A percentile compares a stretch with the other conserved stretches of the same genome.
phyloP scores from a whole-genome alignment of 2,113 vertebrate genomes.

The Proterorhinus semilunaris region DNA sequence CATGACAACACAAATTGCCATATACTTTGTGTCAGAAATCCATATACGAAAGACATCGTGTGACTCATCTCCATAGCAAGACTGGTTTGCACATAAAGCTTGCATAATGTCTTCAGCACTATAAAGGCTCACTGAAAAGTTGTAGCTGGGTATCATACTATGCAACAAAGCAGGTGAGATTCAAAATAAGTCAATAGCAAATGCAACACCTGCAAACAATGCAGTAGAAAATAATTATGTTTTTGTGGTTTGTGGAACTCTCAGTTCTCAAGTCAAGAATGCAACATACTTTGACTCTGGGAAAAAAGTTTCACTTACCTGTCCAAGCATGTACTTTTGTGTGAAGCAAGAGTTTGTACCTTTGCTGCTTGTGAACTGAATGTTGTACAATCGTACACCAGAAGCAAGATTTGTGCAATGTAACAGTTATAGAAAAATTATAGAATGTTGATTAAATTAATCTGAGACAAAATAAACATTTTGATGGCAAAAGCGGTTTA shows the following conservation, averaged over 20 bases:
- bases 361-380: neutral
- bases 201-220: neutral
- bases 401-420: too few relatives aligned
- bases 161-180: too few relatives aligned
- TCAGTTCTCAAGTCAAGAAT: conserved; percentile 3
- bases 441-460: too few relatives aligned
- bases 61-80: neutral
- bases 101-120: neutral
- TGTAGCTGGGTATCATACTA: too few relatives aligned
- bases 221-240: neutral
- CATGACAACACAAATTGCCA: neutral
- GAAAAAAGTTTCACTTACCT: conserved; percentile 5
- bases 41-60: neutral
- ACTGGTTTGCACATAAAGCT: neutral
- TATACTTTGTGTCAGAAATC: neutral
- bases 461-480: neutral
- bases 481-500: neutral
- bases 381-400: neutral
- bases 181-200: too few relatives aligned
- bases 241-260: neutral
- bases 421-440: too few relatives aligned
- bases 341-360: conserved; percentile 14
- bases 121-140: too few relatives aligned
- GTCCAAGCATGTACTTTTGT: conserved; percentile 13
- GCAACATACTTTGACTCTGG: neutral